A percentile compares a stretch with the other conserved stretches of the same genome.
Evolutionary conservation across 2,113 vertebrate genomes (phyloP).

Genomic region (Silurus glanis): DNA sequence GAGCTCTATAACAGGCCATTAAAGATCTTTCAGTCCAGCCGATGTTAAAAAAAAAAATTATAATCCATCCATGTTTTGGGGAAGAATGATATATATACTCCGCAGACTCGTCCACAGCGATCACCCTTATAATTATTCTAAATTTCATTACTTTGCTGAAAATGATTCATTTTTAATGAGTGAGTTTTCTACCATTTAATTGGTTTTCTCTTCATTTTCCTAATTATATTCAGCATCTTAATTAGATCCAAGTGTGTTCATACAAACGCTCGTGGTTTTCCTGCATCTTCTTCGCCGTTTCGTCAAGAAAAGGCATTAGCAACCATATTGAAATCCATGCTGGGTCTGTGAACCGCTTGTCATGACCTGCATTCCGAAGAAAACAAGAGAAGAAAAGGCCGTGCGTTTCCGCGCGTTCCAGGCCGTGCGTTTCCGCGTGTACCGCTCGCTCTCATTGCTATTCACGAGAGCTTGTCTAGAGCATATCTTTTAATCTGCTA

Average conservation of each 20-base stretch:
- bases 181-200: background rate
- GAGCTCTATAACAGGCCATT: no score
- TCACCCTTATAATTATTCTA: background rate
- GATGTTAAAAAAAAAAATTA: no score
- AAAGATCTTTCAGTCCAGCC: no score
- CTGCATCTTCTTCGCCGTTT: background rate
- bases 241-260: background rate
- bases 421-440: background rate
- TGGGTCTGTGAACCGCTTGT: background rate
- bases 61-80: no score
- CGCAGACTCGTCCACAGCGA: background rate
- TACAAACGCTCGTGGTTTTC: background rate
- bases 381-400: background rate
- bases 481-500: conserved; percentile 56
- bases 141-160: background rate
- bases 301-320: background rate
- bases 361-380: background rate
- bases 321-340: background rate
- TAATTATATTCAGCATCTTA: background rate
- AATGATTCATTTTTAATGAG: background rate
- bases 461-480: conserved; percentile 32
- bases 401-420: background rate
- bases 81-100: background rate
- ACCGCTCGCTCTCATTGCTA: conserved; percentile 42
- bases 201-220: background rate